phyloP scores from a whole-genome alignment of 2,888 invertebrate genomes.

The Pimpla rufipes region DNA sequence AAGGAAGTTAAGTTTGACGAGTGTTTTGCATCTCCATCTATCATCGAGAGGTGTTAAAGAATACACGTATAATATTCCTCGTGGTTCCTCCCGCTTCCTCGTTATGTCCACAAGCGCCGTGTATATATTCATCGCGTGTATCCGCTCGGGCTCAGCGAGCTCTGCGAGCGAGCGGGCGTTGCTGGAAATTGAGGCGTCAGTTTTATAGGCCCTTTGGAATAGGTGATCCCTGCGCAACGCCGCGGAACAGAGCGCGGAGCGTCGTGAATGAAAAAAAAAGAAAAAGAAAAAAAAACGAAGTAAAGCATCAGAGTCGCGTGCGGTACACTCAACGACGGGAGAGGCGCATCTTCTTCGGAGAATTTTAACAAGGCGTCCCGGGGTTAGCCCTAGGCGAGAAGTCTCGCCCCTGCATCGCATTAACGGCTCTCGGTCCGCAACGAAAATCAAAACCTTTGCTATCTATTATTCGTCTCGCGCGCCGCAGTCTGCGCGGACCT shows the following conservation, averaged over 20 bases:
- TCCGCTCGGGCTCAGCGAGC: neutral
- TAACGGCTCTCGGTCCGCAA: slow-evolving; percentile 11
- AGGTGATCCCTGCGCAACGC: slow-evolving; percentile 60
- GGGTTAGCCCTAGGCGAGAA: slow-evolving; percentile 77
- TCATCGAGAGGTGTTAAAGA: slow-evolving; percentile 4
- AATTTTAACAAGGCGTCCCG: slow-evolving; percentile 81
- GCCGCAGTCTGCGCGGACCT: neutral
- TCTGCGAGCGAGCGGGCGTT: slow-evolving; percentile 22
- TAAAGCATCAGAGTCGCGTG: slow-evolving; percentile 35
- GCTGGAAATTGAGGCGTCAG: slow-evolving; percentile 74
- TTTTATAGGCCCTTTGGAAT: slow-evolving; percentile 71
- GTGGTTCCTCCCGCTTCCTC: slow-evolving; percentile 1
- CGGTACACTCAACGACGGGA: slow-evolving; percentile 30
- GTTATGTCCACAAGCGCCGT: slow-evolving; percentile 33
- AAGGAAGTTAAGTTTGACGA: neutral
- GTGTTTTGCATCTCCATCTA: slow-evolving; percentile 2
- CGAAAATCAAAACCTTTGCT: slow-evolving; percentile 10
- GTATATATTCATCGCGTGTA: slow-evolving; percentile 6
- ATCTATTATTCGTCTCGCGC: too few relatives aligned
- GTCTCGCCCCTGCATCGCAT: slow-evolving; percentile 47
- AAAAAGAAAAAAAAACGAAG: neutral
- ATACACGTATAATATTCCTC: slow-evolving; percentile 7
- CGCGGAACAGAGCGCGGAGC: slow-evolving; percentile 39
- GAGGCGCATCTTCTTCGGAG: slow-evolving; percentile 74
- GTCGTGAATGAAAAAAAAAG: slow-evolving; percentile 62